These are phyloP conservation scores for Chaenodraco wilsoni DNA, from an alignment of 2,797 vertebrate genomes.

Conservation along the genomic window DNA sequence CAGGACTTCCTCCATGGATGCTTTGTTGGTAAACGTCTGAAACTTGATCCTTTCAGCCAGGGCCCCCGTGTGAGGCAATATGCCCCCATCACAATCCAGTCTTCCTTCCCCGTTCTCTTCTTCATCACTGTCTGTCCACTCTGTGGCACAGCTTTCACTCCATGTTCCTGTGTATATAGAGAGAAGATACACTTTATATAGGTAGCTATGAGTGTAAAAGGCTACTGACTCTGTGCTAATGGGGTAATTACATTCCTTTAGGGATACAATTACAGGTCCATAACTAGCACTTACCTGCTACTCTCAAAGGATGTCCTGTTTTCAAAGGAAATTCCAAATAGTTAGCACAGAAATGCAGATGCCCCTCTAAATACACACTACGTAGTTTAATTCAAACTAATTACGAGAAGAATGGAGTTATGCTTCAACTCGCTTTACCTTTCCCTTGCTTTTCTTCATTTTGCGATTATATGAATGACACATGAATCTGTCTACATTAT, in stretches of 20 bases:
- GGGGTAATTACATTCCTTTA: constrained; percentile 73
- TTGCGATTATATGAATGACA: constrained; percentile 18
- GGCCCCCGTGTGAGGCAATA: constrained; percentile 66
- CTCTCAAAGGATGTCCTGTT: constrained; percentile 69
- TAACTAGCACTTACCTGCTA: constrained; percentile 70
- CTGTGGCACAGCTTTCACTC: constrained; percentile 11
- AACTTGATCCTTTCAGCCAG: constrained; percentile 70
- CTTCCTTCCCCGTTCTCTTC: constrained; percentile 40
- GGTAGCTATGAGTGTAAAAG: constrained; percentile 52
- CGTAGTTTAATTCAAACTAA: constrained; percentile 62
- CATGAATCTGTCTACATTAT: constrained; percentile 7
- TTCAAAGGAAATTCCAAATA: constrained; percentile 73
- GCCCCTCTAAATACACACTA: constrained; percentile 41
- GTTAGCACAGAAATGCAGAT: constrained; percentile 49
- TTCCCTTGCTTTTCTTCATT: constrained; percentile 26
- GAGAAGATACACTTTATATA: constrained; percentile 62
- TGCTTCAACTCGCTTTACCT: constrained; percentile 23
- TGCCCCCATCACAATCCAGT: constrained; percentile 47
- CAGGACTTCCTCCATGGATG: constrained; percentile 74
- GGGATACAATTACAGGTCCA: constrained; percentile 71
- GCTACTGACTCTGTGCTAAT: constrained; percentile 69
- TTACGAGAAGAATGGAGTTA: constrained; percentile 46
- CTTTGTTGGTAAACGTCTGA: constrained; percentile 80
- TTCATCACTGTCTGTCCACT: not conserved
- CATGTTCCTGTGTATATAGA: constrained; percentile 40